A percentile compares a stretch with the other conserved stretches of the same genome.
phyloP scores from a whole-genome alignment of 2,797 vertebrate species.

The Sciurus carolinensis region DNA sequence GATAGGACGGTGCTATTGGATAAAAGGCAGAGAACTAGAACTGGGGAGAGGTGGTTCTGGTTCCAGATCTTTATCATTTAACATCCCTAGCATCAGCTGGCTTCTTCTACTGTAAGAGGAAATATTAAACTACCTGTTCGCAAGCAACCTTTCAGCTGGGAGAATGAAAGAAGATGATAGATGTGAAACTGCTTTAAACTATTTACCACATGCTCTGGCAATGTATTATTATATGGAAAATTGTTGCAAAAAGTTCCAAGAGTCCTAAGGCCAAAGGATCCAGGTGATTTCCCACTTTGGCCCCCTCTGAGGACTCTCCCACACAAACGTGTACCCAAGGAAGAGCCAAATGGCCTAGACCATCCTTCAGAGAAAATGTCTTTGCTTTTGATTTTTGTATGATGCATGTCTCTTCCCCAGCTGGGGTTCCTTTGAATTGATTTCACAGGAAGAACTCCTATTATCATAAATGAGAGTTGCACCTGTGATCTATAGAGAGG shows the following conservation, averaged over 20 bases:
- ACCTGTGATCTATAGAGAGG: conserved; percentile 30
- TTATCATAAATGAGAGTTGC: conserved; percentile 43
- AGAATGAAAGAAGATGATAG: background rate
- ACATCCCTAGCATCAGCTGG: too few relatives aligned
- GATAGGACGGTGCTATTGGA: background rate
- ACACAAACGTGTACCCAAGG: background rate
- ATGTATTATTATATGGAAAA: background rate
- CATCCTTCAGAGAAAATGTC: conserved; percentile 17
- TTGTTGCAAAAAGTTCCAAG: background rate
- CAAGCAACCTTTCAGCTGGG: background rate
- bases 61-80: background rate
- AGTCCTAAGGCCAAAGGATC: background rate
- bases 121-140: background rate
- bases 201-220: background rate
- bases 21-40: background rate
- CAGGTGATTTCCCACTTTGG: background rate
- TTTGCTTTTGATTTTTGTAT: conserved; percentile 26
- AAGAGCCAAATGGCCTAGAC: background rate
- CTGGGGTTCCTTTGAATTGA: conserved; percentile 63
- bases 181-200: background rate
- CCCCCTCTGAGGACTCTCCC: background rate
- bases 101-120: background rate
- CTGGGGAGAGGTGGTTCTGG: background rate
- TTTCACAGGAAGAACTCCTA: conserved; percentile 61
- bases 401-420: conserved; percentile 24